Evolutionary conservation across 2,888 invertebrate genomes (phyloP), one percentile per base, ranked within the genome.

Genomic region (Rhagium mordax): DNA sequence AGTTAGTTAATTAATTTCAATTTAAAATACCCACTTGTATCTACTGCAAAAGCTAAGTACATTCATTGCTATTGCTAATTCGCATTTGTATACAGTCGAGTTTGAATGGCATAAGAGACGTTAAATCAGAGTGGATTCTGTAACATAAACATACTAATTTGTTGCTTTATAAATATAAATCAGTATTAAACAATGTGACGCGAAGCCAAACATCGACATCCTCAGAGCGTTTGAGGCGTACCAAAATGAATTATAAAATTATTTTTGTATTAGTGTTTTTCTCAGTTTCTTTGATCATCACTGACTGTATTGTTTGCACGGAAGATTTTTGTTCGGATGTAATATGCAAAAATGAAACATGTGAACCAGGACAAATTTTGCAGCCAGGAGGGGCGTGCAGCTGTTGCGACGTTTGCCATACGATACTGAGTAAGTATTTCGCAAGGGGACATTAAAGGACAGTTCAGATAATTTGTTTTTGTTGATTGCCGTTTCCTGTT

Each of bases 331-430:
- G 75, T 57, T 65, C 67, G 13, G 20, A 57, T 7, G 55, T 70
- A 20, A 57, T 51, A 5, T 77, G 74, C 27, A 27, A 57, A n/a
- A 29, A 55, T 16, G 65, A 59, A 29, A 61, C 41, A 13, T 76
- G 76, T 60, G 65, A 67, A 10, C 59, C 61, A 29, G 72, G 72
- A n/a, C 59, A 76, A 70, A 53, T 59, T 13, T 10, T 61, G 33
- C 59, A 72, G 53, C 66, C 64, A 16, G 74, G 70, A 49, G 76
- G 76, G 51, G 70, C 66, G 59, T 76, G 76, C 59, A 64, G 41
- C 6, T 76, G 76, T 41, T 76, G 76, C 47, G 33, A 70, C 47
- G 27, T 68, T 15, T 76, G 76, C 51, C 20, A 70, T 18, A 74
- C 71, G 5, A 59, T 74, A 21, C 24, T 74, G 33, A 59, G 76